Percentiles rank a stretch among this genome's conserved stretches.
phyloP scores from a whole-genome alignment of 2,797 vertebrate genomes.

The Periparus ater region DNA sequence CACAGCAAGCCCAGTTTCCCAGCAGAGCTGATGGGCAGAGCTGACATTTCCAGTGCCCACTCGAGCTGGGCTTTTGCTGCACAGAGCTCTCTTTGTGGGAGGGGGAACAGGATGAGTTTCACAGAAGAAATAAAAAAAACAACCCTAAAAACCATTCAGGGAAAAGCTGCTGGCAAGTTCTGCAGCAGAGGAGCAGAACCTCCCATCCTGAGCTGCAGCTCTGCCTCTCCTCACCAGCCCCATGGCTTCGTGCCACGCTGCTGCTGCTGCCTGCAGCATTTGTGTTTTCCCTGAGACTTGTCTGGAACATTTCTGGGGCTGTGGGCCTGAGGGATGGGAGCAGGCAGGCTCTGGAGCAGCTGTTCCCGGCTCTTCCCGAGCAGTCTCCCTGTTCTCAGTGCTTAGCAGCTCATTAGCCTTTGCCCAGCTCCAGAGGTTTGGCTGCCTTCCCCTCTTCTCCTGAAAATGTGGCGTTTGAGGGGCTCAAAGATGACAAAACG shows the following conservation, averaged over 20 bases:
- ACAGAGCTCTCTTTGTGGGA: background rate
- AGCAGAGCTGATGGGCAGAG: background rate
- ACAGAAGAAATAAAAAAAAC: accelerated
- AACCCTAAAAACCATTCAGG: background rate
- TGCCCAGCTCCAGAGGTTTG: accelerated
- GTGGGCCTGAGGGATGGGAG: background rate
- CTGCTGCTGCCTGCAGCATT: background rate
- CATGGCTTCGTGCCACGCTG: background rate
- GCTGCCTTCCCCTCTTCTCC: background rate
- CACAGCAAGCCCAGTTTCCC: background rate
- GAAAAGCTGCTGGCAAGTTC: background rate
- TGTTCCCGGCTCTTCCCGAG: background rate
- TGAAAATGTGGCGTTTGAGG: background rate
- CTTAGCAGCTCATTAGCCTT: background rate
- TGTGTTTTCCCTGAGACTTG: background rate
- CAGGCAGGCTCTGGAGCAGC: background rate
- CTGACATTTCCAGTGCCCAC: background rate
- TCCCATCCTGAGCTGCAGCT: background rate
- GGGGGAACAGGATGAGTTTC: background rate
- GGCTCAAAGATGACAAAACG: accelerated
- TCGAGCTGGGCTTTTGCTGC: background rate
- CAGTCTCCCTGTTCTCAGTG: background rate
- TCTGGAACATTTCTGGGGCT: conserved; percentile 8
- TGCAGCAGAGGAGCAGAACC: background rate
- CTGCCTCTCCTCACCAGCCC: background rate